Evolutionary conservation across 2,888 invertebrate species (phyloP).

Genomic region (Drosophila birchii): DNA sequence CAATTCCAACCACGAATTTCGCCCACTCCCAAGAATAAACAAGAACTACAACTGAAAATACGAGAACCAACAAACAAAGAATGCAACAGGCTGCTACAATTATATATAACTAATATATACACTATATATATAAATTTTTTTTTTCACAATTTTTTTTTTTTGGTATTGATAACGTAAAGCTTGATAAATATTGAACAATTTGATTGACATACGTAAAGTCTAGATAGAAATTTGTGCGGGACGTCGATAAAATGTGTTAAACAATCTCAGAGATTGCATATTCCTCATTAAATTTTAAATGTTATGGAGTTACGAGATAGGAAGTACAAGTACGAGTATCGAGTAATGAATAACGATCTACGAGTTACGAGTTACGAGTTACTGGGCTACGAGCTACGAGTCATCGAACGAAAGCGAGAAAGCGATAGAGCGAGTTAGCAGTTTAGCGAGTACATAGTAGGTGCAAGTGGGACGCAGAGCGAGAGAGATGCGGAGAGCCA

Average conservation of each 20-base stretch:
- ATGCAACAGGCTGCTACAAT: constrained; percentile 44
- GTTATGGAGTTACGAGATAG: not conserved
- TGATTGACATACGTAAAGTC: constrained; percentile 38
- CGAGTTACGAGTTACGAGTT: not conserved
- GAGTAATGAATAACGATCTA: not conserved
- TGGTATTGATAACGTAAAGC: constrained; percentile 13
- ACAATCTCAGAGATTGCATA: constrained; percentile 65
- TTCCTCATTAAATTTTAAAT: constrained; percentile 47
- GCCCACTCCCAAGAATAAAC: constrained; percentile 36
- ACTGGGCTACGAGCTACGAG: not conserved
- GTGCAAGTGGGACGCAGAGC: constrained; percentile 23
- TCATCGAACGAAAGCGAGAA: constrained; percentile 13
- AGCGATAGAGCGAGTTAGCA: constrained; percentile 4
- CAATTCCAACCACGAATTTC: constrained; percentile 55
- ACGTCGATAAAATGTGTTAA: constrained; percentile 52
- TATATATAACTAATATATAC: constrained; percentile 15
- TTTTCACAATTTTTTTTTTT: constrained; percentile 18
- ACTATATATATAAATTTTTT: constrained; percentile 3
- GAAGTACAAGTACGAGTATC: not conserved
- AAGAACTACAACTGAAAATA: constrained; percentile 24
- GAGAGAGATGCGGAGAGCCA: constrained; percentile 15
- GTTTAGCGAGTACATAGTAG: not conserved
- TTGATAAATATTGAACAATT: constrained; percentile 22
- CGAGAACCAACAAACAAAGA: constrained; percentile 25
- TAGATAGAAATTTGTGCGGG: constrained; percentile 23